phyloP scores from a whole-genome alignment of 2,113 vertebrate genomes.

The Balaenoptera acutorostrata region DNA sequence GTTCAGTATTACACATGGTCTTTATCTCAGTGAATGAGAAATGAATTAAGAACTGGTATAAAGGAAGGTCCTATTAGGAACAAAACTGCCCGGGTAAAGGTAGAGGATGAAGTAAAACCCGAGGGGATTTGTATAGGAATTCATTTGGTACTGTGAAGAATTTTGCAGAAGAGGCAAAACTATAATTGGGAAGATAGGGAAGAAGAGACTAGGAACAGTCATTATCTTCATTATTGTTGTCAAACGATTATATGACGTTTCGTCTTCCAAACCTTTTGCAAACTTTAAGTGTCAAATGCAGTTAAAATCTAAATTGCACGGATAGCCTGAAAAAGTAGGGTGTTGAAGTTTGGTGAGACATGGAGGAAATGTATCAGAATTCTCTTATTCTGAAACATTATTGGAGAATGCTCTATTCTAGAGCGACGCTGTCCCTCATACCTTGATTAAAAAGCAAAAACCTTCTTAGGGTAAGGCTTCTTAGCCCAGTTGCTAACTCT shows the following conservation, averaged over 20 bases:
- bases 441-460: background rate
- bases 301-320: constrained; percentile 39
- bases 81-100: background rate
- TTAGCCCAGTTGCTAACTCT: background rate
- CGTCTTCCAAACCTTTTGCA: constrained; percentile 25
- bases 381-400: background rate
- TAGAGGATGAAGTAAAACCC: background rate
- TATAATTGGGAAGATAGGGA: constrained; percentile 21
- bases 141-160: background rate
- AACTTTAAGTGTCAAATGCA: constrained; percentile 43
- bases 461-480: background rate
- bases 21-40: background rate
- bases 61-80: constrained; percentile 26
- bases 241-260: constrained; percentile 11
- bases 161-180: background rate
- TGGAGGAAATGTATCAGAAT: background rate
- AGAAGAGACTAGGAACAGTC: background rate
- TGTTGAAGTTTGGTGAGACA: background rate
- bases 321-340: background rate
- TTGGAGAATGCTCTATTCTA: background rate
- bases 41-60: background rate
- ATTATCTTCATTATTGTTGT: constrained; percentile 40
- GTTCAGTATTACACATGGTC: background rate
- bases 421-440: background rate
- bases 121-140: background rate